Evolutionary conservation across 1,140 invertebrate species (phyloP), one percentile per base, ranked within the genome.

Genomic region (Tetraneura akinire): DNA sequence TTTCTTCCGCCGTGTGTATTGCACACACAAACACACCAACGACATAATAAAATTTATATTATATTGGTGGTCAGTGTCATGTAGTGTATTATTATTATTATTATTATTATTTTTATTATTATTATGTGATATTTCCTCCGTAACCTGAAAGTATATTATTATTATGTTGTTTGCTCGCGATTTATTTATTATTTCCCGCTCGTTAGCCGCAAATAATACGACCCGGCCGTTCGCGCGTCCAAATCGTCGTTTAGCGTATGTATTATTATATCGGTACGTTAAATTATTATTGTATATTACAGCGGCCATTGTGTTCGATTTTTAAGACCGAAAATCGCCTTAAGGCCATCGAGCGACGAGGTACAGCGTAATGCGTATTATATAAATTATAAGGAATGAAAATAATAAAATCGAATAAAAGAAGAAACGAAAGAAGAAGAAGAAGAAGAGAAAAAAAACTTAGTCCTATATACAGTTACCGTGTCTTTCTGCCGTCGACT

Each of bases 171-270:
- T 53, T 29, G 51, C 16, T 53, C 11, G 45, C 47, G n/a, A 73
- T 53, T 73, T 73, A 73, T 73, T 76, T 42, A 57, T 76, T 76
- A 76, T 57, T 76, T 76, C 51, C 73, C 53, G 49, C 32, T 76
- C 51, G 73, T 76, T 76, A 76, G 51, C 23, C 73, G n/a, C 73
- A 23, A 76, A 76, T 57, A 53, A 76, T 76, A 53, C 29, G 8
- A 4, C 8, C 13, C 10, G 18, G 68, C 42, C 23, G 18, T 51
- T 26, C 47, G 26, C 26, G 16, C 26, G 51, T 74, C 71, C 32
- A 29, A 74, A 74, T 53, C 23, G 51, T 60, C 73, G 73, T 76
- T 76, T 57, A 57, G 32, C 21, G 73, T 60, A n/a, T n/a, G n/a
- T n/a, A n/a, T n/a, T n/a, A n/a, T n/a, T n/a, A n/a, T n/a, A n/a